Evolutionary conservation across 2,797 vertebrate species (phyloP), one percentile per base, ranked within the genome.

Genomic region (Onychomys leucogaster): DNA sequence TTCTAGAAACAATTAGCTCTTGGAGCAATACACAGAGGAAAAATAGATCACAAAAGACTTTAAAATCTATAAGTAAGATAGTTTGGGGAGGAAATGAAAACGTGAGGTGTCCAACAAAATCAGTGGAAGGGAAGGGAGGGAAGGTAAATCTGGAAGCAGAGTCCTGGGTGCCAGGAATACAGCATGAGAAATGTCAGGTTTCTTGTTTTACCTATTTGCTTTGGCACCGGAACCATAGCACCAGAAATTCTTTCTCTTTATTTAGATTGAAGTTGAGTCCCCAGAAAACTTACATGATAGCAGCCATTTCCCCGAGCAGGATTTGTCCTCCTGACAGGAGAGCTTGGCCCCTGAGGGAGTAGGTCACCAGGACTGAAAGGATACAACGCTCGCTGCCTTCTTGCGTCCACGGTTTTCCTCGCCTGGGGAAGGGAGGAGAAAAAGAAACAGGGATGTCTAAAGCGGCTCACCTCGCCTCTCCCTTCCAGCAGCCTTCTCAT

Each of bases 191-290:
- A 73, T 84, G 69, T 55, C 43, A n/a, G 34, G 43, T 34, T 93
- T 95, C 81, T 88, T 73, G 43, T 61, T 88, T 90, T 34, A 21
- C 34, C 29, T 81, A 23, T 49, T 86, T 63, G 41, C 55, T 86
- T 57, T 41, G 43, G 34, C 52, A 67, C 77, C 84, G 69, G 43
- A 94, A 12, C 34, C 34, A 76, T n/a, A 32, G 7, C 6, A 0
- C 29, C 23, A 77, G 81, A 89, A 89, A 43, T 61, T 92, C 37
- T 81, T 46, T 61, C 13, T 12, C 8, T 85, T 87, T 81, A 83
- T 80, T 94, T 77, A 73, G 57, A 83, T 89, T 84, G 84, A 94
- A 63, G 41, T 23, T 32, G 73, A 65, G 49, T 94, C 41, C 67
- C 90, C 17, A 83, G 78, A 91, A 93, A 94, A 55, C 32, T 59